These are phyloP conservation scores for Halesus radiatus DNA, from an alignment of 1,140 invertebrate genomes.

Conservation along the genomic window DNA sequence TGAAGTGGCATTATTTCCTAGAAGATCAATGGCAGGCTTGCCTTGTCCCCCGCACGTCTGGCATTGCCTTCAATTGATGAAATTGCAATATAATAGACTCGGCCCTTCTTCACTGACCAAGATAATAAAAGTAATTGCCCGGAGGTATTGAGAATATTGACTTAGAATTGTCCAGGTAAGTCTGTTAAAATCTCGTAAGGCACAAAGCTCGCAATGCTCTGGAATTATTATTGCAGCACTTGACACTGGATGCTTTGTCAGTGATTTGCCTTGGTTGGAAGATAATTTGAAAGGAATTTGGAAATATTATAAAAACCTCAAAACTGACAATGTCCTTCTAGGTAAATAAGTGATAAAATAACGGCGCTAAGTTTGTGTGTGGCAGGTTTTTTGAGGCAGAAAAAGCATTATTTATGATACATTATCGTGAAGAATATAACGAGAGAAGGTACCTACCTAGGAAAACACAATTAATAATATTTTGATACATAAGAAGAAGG, in stretches of 20 bases:
- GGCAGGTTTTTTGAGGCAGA: background rate
- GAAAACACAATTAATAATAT: no score
- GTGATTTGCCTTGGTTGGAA: conserved; percentile 20
- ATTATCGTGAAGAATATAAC: no score
- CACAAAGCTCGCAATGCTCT: background rate
- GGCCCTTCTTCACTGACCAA: conserved; percentile 18
- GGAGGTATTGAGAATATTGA: conserved; percentile 36
- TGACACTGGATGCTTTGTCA: conserved; percentile 15
- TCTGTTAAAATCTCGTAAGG: conserved; percentile 45
- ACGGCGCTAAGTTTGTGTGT: background rate
- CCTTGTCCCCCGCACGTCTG: conserved; percentile 29
- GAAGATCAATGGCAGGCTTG: conserved; percentile 39
- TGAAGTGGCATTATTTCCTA: conserved; percentile 46
- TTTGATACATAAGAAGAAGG: no score
- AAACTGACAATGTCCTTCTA: background rate
- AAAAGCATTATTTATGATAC: background rate
- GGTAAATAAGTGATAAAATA: background rate
- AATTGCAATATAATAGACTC: conserved; percentile 38
- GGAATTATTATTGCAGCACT: conserved; percentile 2
- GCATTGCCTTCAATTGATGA: conserved; percentile 31
- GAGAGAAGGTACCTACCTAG: no score
- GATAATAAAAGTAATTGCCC: conserved; percentile 44
- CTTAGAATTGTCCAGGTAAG: conserved; percentile 31
- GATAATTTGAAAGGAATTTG: conserved; percentile 6
- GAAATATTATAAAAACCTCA: conserved; percentile 4